These are phyloP conservation scores for Scaptomyza graminum DNA, from an alignment of 1,140 invertebrate genomes.

Conservation along the genomic window DNA sequence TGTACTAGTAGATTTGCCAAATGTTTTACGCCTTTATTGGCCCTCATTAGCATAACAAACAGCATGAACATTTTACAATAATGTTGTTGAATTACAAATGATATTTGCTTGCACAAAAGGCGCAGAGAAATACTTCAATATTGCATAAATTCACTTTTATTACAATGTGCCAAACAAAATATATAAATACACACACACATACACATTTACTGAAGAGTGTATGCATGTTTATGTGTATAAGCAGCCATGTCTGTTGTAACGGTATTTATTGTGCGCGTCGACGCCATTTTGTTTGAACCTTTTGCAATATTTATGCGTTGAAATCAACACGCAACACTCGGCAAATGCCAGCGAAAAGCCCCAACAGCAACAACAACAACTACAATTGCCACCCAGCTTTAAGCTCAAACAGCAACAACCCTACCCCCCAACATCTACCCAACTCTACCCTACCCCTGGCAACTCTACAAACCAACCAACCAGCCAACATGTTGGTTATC, in stretches of 20 bases:
- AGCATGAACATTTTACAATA: slow-evolving; percentile 45
- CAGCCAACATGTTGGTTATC: slow-evolving; percentile 69
- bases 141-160: slow-evolving; percentile 83
- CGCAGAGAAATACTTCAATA: slow-evolving; percentile 70
- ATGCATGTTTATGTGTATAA: not conserved
- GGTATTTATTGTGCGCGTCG: slow-evolving; percentile 78
- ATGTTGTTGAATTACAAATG: slow-evolving; percentile 66
- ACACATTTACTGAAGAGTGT: slow-evolving; percentile 6
- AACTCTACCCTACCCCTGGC: no score
- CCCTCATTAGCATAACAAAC: slow-evolving; percentile 77
- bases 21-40: slow-evolving; percentile 53
- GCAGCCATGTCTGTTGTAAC: slow-evolving; percentile 30
- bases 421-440: not conserved
- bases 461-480: slow-evolving; percentile 11
- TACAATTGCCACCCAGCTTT: slow-evolving; percentile 36
- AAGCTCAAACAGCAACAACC: slow-evolving; percentile 22
- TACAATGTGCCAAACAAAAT: slow-evolving; percentile 35
- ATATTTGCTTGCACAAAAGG: slow-evolving; percentile 72
- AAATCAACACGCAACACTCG: slow-evolving; percentile 77
- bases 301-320: slow-evolving; percentile 82
- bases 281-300: slow-evolving; percentile 82
- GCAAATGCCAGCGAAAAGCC: slow-evolving; percentile 28
- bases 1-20: slow-evolving; percentile 26
- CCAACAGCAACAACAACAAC: slow-evolving; percentile 26
- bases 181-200: not conserved